These are phyloP conservation scores for Bedellia somnulentella DNA, from an alignment of 2,888 invertebrate genomes.

Conservation along the genomic window DNA sequence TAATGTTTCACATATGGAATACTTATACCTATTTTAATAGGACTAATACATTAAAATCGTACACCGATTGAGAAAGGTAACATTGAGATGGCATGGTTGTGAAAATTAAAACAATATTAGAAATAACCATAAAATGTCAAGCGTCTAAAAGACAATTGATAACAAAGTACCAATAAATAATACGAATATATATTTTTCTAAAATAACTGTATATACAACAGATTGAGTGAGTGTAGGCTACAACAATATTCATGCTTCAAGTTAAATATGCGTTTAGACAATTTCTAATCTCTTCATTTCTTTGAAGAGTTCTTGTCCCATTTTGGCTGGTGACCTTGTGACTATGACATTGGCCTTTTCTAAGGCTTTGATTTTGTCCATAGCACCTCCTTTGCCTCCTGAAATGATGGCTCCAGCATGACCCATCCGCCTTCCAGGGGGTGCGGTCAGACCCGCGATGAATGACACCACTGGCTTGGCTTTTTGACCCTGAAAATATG, in stretches of 20 bases:
- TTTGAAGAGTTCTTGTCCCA: slow-evolving; percentile 87
- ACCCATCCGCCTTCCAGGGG: slow-evolving; percentile 97
- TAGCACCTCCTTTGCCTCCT: slow-evolving; percentile 97
- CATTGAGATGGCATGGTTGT: slow-evolving; percentile 4
- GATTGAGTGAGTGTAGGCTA: slow-evolving; percentile 8
- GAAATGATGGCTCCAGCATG: slow-evolving; percentile 99
- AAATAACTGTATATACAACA: slow-evolving; percentile 25
- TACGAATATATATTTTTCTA: slow-evolving; percentile 35
- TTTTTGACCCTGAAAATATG: slow-evolving; percentile 69
- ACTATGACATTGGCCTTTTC: slow-evolving; percentile 93
- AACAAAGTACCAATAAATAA: slow-evolving; percentile 41
- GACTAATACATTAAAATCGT: too few relatives aligned
- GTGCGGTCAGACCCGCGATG: slow-evolving; percentile 97
- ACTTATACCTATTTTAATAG: too few relatives aligned
- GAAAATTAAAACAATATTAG: slow-evolving; percentile 2
- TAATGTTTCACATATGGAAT: too few relatives aligned
- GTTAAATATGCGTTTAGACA: slow-evolving; percentile 44
- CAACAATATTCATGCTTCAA: not conserved
- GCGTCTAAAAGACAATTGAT: slow-evolving; percentile 15
- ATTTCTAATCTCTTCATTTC: slow-evolving; percentile 84
- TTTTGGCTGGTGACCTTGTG: slow-evolving; percentile 93
- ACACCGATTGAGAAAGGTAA: too few relatives aligned
- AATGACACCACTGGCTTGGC: slow-evolving; percentile 98
- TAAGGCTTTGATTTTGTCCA: slow-evolving; percentile 95
- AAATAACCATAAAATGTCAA: not conserved